A percentile compares a stretch with the other conserved stretches of the same genome.
phyloP scores from a whole-genome alignment of 2,113 vertebrate genomes.

The Orientallactaga bullata region DNA sequence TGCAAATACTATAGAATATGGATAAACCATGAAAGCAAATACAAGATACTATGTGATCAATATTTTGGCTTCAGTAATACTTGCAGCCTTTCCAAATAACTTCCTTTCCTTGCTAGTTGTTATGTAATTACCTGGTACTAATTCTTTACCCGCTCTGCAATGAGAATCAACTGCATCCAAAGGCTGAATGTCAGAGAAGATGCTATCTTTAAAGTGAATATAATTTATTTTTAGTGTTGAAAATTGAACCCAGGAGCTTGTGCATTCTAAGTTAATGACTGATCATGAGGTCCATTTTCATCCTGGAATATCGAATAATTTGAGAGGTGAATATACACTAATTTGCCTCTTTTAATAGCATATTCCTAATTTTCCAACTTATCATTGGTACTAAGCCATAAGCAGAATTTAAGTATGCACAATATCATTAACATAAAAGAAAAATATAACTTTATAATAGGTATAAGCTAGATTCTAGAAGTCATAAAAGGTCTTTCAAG shows the following conservation, averaged over 20 bases:
- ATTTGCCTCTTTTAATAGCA: slow-evolving; percentile 42
- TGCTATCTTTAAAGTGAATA: not conserved
- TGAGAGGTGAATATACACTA: not conserved
- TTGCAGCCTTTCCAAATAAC: not conserved
- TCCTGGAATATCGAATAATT: not conserved
- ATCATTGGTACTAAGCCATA: not conserved
- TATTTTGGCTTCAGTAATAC: slow-evolving; percentile 10
- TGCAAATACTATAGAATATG: not conserved
- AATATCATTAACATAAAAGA: not conserved
- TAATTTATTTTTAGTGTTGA: not conserved
- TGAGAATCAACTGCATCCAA: not conserved
- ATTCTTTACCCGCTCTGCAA: not conserved
- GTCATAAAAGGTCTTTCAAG: rapidly evolving
- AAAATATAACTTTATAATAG: not conserved
- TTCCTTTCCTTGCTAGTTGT: not conserved
- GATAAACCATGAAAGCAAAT: not conserved
- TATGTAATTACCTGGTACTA: not conserved
- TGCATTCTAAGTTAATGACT: not conserved
- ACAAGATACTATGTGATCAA: not conserved
- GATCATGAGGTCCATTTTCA: not conserved
- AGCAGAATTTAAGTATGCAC: slow-evolving; percentile 27
- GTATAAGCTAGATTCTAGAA: not conserved
- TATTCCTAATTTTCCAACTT: slow-evolving; percentile 7
- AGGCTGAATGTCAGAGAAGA: rapidly evolving
- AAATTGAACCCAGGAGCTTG: not conserved